phyloP scores from a whole-genome alignment of 2,797 vertebrate genomes.

The Lutjanus campechanus region DNA sequence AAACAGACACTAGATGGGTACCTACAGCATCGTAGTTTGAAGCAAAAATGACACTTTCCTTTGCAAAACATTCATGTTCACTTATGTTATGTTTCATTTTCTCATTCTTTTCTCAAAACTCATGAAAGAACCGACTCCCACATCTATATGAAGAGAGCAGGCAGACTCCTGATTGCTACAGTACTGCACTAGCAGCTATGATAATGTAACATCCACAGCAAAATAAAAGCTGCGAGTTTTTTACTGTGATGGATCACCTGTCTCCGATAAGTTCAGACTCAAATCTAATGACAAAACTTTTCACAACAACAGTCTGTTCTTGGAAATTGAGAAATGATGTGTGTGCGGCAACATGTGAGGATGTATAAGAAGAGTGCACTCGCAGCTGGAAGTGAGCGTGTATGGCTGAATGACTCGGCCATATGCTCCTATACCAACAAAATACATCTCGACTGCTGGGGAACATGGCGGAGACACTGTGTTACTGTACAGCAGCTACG shows the following conservation, averaged over 20 bases:
- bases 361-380: constrained; percentile 17
- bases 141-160: constrained; percentile 1
- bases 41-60: background rate
- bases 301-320: constrained; percentile 34
- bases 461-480: constrained; percentile 10
- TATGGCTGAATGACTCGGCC: constrained; percentile 56
- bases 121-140: background rate
- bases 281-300: constrained; percentile 50
- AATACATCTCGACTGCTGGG: constrained; percentile 57
- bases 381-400: constrained; percentile 56
- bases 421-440: constrained; percentile 55
- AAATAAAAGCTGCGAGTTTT: constrained; percentile 6
- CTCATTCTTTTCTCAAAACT: background rate
- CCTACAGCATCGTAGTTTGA: too few relatives aligned
- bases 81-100: background rate
- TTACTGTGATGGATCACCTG: constrained; percentile 45
- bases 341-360: constrained; percentile 26
- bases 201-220: constrained; percentile 20
- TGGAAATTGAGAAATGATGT: constrained; percentile 36
- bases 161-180: background rate
- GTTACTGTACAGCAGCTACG: background rate
- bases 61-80: background rate
- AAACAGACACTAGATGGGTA: too few relatives aligned
- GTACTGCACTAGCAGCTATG: constrained; percentile 15
- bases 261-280: constrained; percentile 18